Evolutionary conservation across 2,797 vertebrate genomes (phyloP), one percentile per base, ranked within the genome.

Genomic region (Chelon auratus): DNA sequence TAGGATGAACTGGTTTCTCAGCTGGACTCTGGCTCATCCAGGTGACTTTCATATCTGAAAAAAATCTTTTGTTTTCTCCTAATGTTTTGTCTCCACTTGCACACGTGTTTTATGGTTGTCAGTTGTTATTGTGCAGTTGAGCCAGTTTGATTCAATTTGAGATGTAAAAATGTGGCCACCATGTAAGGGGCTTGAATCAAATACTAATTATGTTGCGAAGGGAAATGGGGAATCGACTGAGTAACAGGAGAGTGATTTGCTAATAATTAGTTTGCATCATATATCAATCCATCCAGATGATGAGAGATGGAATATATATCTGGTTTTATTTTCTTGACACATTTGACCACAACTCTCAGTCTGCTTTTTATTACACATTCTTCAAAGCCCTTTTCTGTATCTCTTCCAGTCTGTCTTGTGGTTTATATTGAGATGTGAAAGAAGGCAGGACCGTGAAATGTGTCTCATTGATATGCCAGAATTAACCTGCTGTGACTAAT

Each of bases 21-120:
- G 92, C 56, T 98, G 97, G 97, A 94, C 74, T 62, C 82, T 93
- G 61, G 79, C 75, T 68, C 91, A 95, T 75, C 87, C 91, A 95
- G 97, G 97, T 98, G 67, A 93, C 18, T 61, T 15, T 20, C 36
- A 61, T 12, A 2, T 50, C 11, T 71, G 13, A 71, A 57, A 22
- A 58, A 30, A 67, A 10, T 0, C 43, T 37, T 51, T 66, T 69
- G 13, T 37, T 82, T 33, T 65, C 9, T 12, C 12, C 15, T 63
- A 9, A 45, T n/a, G 7, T 62, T 77, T 77, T 65, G 55, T 70
- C 53, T 72, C 2, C 4, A 3, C 4, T 2, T 52, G 22, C 18
- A 62, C 30, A 48, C 1, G 3, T 3, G 1, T 9, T 55, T 11
- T 33, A 55, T n/a, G 5, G 4, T 18, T 45, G 3, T 2, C 9